Evolutionary conservation across 64 coral and sea anemone species (phyloP).

Genomic region (Cladopsammia gracilis): DNA sequence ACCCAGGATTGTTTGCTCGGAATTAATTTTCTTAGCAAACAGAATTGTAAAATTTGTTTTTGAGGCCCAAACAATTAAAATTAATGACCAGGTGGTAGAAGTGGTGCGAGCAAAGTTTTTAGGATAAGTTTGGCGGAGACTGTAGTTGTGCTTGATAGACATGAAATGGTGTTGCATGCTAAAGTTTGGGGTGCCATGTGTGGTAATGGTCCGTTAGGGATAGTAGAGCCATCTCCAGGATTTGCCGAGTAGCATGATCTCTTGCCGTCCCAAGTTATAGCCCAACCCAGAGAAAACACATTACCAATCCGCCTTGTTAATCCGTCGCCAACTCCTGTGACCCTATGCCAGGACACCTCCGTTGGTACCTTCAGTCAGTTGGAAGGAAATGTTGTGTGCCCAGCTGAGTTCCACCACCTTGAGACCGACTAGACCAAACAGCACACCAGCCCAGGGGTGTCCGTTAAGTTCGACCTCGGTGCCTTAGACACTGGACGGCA

Average conservation of each 20-base stretch:
- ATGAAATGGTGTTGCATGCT: not conserved
- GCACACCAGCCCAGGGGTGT: not conserved
- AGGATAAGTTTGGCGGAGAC: slow-evolving; percentile 9
- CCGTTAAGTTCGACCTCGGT: not conserved
- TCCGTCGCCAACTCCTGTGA: slow-evolving; percentile 5
- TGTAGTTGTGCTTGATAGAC: not conserved
- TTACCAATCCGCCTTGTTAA: not conserved
- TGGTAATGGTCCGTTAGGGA: not conserved
- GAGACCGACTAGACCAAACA: not conserved
- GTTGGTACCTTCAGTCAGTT: slow-evolving; percentile 1
- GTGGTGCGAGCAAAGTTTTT: not conserved
- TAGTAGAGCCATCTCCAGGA: no score
- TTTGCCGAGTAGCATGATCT: slow-evolving; percentile 9
- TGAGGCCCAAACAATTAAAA: not conserved
- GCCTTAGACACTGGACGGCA: not conserved
- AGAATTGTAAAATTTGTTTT: not conserved
- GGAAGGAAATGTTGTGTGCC: not conserved
- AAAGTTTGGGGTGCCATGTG: not conserved
- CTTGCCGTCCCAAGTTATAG: not conserved
- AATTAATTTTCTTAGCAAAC: not conserved
- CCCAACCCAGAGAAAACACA: no score
- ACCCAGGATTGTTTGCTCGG: no score
- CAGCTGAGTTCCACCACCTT: not conserved
- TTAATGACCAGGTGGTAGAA: no score
- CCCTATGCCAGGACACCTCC: not conserved